Percentiles rank a stretch among this genome's conserved stretches.
Evolutionary conservation across 2,888 invertebrate genomes (phyloP).

Genomic region (Zaprionus bogoriensis): DNA sequence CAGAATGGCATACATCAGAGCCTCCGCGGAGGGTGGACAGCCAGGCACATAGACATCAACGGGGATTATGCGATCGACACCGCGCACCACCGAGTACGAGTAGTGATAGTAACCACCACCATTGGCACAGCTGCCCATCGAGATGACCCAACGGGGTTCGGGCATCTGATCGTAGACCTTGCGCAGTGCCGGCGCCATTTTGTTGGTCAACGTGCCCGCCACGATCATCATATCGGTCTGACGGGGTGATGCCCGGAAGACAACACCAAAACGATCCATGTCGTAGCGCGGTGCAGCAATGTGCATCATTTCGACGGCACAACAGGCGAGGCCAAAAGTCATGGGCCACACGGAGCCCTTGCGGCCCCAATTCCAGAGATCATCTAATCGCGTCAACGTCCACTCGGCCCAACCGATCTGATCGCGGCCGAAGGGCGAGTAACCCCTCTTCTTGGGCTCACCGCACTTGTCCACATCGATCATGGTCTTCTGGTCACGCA

Average conservation of each 20-base stretch:
- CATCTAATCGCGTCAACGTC: constrained; percentile 94
- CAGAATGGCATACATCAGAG: constrained; percentile 95
- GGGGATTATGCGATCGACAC: constrained; percentile 98
- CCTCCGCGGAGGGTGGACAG: constrained; percentile 99
- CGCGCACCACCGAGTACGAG: constrained; percentile 98
- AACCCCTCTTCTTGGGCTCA: constrained; percentile 84
- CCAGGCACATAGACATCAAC: constrained; percentile 99
- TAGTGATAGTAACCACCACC: constrained; percentile 99
- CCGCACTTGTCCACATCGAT: constrained; percentile 78
- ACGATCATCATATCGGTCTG: constrained; percentile 99
- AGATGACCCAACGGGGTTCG: constrained; percentile 98
- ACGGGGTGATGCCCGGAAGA: constrained; percentile 97
- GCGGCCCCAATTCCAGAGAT: constrained; percentile 96
- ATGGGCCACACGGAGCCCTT: constrained; percentile 98
- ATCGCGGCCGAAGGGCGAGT: constrained; percentile 83
- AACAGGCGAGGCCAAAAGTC: constrained; percentile 99
- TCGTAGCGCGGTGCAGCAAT: constrained; percentile 99
- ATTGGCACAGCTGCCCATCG: constrained; percentile 99
- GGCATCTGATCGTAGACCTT: constrained; percentile 99
- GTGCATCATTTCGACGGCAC: constrained; percentile 99
- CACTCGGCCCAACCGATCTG: constrained; percentile 89
- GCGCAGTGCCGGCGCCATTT: constrained; percentile 99
- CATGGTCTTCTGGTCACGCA: constrained; percentile 80
- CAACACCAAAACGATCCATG: constrained; percentile 99
- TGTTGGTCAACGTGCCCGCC: constrained; percentile 98